phyloP scores from a whole-genome alignment of 30 jellyfish, hydroid and myxozoan genomes.

The Haliclystus octoradiatus region DNA sequence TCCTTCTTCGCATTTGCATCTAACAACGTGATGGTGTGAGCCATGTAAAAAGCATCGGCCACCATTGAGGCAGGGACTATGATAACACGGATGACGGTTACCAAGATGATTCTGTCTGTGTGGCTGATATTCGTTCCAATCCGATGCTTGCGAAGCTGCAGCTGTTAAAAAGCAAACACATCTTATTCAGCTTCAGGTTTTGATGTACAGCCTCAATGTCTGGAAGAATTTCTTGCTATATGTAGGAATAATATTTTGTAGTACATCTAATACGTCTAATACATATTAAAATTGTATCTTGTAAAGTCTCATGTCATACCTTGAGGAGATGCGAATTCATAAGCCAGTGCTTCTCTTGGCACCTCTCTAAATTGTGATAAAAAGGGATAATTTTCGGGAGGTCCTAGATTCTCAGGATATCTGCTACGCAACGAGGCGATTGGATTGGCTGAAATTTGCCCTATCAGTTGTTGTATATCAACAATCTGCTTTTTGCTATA shows the following conservation, averaged over 20 bases:
- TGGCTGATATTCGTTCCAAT: background rate
- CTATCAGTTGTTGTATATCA: background rate
- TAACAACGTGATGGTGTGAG: background rate
- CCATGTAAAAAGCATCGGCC: background rate
- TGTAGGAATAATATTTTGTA: no score
- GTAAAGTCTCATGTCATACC: no score
- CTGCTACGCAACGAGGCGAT: background rate
- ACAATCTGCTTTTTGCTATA: background rate
- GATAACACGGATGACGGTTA: background rate
- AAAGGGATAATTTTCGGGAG: no score
- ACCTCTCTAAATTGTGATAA: background rate
- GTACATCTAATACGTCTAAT: no score
- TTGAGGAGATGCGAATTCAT: background rate
- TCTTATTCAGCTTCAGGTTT: no score
- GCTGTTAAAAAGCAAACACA: no score
- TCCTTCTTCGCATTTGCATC: conserved; percentile 3
- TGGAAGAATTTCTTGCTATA: no score
- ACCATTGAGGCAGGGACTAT: background rate
- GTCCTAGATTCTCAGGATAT: no score
- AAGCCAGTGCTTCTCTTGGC: background rate
- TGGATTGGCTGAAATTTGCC: background rate
- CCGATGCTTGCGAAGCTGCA: no score
- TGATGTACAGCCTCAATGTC: no score
- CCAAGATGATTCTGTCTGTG: background rate
- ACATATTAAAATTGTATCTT: no score